Conservation (phyloP, 2,888 invertebrate genomes). For the Tolmerus cingulatus region DNA sequence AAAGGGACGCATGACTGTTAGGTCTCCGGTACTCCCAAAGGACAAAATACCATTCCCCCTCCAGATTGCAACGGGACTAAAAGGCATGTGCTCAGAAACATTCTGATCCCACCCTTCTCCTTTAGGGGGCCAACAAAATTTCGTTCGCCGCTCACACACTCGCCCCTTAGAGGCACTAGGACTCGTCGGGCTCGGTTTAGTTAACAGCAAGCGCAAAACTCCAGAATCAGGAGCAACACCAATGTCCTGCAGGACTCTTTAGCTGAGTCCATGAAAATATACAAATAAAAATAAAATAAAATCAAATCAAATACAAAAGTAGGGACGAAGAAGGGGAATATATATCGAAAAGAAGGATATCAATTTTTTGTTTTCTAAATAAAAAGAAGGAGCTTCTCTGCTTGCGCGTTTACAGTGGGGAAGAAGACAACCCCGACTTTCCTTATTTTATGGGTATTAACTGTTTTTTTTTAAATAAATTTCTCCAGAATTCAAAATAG, state of each 20-base stretch:
- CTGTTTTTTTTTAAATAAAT: not conserved
- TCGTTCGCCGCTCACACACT: not conserved
- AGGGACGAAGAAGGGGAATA: not conserved
- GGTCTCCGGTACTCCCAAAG: not conserved
- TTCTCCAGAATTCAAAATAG: not conserved
- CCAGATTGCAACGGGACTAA: not conserved
- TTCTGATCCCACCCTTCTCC: not conserved
- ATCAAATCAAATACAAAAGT: not conserved
- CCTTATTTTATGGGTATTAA: not conserved
- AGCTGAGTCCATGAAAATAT: not conserved
- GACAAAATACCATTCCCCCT: not conserved
- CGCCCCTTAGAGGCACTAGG: too few relatives aligned
- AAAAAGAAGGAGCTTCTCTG: not conserved
- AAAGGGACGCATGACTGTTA: constrained; percentile 30
- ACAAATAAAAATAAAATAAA: not conserved
- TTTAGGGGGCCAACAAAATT: too few relatives aligned
- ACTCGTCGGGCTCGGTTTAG: not conserved
- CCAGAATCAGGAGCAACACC: not conserved
- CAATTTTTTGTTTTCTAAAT: not conserved
- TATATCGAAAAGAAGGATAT: not conserved
- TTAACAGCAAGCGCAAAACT: too few relatives aligned
- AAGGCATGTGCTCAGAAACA: not conserved
- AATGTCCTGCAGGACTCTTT: not conserved
- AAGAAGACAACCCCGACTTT: not conserved
- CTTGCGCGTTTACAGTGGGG: not conserved